These are phyloP conservation scores for Dasypolia templi DNA, from an alignment of 2,888 invertebrate genomes.

Conservation along the genomic window DNA sequence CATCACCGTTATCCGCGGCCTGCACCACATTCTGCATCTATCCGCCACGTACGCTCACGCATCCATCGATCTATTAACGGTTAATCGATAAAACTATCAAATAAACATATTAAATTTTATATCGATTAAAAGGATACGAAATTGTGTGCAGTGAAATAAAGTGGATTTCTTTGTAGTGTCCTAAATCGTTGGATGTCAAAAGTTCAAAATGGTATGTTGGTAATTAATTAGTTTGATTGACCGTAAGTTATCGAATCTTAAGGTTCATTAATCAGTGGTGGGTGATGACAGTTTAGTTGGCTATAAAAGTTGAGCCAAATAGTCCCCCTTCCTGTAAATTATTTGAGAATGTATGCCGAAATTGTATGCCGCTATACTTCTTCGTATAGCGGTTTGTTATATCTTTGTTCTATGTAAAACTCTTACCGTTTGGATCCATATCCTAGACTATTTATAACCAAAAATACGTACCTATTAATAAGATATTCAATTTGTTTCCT, in stretches of 20 bases:
- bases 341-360: background rate
- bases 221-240: background rate
- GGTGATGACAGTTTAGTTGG: conserved; percentile 11
- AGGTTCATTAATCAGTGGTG: background rate
- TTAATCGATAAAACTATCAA: background rate
- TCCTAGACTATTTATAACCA: background rate
- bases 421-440: background rate
- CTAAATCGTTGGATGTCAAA: conserved; percentile 17
- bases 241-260: background rate
- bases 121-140: background rate
- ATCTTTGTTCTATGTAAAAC: background rate
- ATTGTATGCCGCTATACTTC: background rate
- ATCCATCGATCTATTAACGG: conserved; percentile 18
- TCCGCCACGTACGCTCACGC: conserved; percentile 45
- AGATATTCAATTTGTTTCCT: background rate
- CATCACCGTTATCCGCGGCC: conserved; percentile 23
- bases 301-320: background rate
- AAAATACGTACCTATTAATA: no score
- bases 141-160: conserved; percentile 31
- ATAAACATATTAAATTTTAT: background rate
- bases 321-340: background rate
- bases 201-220: conserved; percentile 37
- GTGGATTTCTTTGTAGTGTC: conserved; percentile 32
- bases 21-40: conserved; percentile 37
- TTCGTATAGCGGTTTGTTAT: background rate